Evolutionary conservation across 2,888 invertebrate genomes (phyloP).

Genomic region (Drosophila longiperda): DNA sequence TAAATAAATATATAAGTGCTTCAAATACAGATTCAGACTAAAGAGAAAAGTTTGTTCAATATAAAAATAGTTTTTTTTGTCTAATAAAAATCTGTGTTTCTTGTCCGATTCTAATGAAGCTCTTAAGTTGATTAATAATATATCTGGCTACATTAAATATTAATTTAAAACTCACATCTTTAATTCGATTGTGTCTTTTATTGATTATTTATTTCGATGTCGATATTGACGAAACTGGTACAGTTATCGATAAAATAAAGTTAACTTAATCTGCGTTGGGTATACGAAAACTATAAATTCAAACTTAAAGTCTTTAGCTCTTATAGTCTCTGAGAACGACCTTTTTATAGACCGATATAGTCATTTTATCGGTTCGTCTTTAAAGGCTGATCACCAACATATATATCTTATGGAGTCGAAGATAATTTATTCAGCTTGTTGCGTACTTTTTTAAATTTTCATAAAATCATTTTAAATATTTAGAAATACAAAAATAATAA

Average conservation of each 20-base stretch:
- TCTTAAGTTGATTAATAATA: neutral
- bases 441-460: neutral
- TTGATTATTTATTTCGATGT: neutral
- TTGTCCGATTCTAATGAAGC: neutral
- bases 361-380: neutral
- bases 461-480: too few relatives aligned
- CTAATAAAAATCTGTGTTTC: neutral
- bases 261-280: neutral
- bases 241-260: neutral
- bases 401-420: neutral
- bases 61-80: neutral
- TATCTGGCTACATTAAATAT: neutral
- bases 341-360: too few relatives aligned
- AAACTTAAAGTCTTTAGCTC: neutral
- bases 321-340: neutral
- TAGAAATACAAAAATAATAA: too few relatives aligned
- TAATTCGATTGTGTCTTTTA: neutral
- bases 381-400: neutral
- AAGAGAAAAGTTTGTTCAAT: neutral
- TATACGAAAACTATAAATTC: fast-evolving
- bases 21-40: neutral
- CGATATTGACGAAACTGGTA: fast-evolving
- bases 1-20: neutral
- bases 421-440: neutral
- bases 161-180: neutral